Percentiles rank a stretch among this genome's conserved stretches.
These are phyloP conservation scores for Argopecten irradians DNA, from an alignment of 1,140 invertebrate genomes.

Conservation along the genomic window DNA sequence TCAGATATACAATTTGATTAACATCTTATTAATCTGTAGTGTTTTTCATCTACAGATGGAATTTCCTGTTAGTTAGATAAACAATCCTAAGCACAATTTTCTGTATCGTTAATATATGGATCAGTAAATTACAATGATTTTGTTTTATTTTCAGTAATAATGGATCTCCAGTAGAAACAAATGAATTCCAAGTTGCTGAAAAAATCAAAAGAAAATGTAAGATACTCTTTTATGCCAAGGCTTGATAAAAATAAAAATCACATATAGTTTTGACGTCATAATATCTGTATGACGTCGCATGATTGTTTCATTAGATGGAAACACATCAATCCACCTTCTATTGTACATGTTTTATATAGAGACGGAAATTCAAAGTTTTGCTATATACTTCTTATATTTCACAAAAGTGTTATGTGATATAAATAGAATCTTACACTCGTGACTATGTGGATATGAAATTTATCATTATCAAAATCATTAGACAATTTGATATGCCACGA, in stretches of 20 bases:
- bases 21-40: background rate
- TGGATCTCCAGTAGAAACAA: slow-evolving; percentile 59
- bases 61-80: background rate
- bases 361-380: background rate
- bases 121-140: background rate
- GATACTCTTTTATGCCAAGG: slow-evolving; percentile 37
- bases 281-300: too few relatives aligned
- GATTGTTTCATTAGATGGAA: too few relatives aligned
- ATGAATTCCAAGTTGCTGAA: slow-evolving; percentile 73
- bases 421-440: too few relatives aligned
- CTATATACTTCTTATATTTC: background rate
- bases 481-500: too few relatives aligned
- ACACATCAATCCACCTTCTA: too few relatives aligned
- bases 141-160: slow-evolving; percentile 52
- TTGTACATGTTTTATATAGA: background rate
- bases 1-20: background rate
- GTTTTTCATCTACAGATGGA: background rate
- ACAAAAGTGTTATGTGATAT: background rate
- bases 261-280: too few relatives aligned
- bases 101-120: background rate
- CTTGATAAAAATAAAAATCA: too few relatives aligned
- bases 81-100: background rate
- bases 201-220: slow-evolving; percentile 73
- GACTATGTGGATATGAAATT: background rate
- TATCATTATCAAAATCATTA: too few relatives aligned